These are phyloP conservation scores for Diprion similis DNA, from an alignment of 1,140 invertebrate species.

Conservation along the genomic window DNA sequence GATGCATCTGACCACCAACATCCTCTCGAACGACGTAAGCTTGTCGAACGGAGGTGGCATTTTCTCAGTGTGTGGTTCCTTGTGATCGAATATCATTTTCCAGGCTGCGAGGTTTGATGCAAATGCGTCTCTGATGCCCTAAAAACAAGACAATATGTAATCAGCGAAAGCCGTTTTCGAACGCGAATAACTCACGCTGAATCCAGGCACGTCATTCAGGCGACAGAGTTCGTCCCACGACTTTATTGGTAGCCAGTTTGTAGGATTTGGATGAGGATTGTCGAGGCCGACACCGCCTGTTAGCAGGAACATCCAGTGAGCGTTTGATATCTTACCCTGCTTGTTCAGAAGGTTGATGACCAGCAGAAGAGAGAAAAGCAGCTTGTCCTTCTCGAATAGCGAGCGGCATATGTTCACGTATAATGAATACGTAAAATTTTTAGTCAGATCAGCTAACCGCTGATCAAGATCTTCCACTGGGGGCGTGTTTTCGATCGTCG, in stretches of 20 bases:
- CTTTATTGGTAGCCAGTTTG: conserved; percentile 76
- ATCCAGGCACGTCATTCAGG: conserved; percentile 67
- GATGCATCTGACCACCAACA: conserved; percentile 83
- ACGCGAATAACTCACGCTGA: conserved; percentile 48
- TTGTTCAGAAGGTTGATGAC: conserved; percentile 85
- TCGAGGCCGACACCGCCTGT: conserved; percentile 86
- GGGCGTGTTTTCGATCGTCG: conserved; percentile 91
- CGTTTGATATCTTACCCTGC: conserved; percentile 71
- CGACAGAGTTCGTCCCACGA: conserved; percentile 88
- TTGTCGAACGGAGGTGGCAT: conserved; percentile 78
- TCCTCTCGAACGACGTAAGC: conserved; percentile 77
- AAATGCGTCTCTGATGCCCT: conserved; percentile 71
- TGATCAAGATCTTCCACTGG: conserved; percentile 80
- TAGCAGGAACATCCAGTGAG: conserved; percentile 88
- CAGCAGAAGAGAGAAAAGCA: conserved; percentile 89
- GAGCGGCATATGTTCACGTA: conserved; percentile 94
- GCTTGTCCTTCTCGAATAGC: conserved; percentile 94
- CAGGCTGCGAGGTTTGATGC: conserved; percentile 67
- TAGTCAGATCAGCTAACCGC: conserved; percentile 76
- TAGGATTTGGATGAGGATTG: conserved; percentile 77
- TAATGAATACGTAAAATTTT: conserved; percentile 88
- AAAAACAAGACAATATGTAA: conserved; percentile 53
- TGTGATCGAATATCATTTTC: conserved; percentile 78
- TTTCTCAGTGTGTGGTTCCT: conserved; percentile 71
- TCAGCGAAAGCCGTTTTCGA: conserved; percentile 41